Evolutionary conservation across 1,140 invertebrate genomes (phyloP).

Genomic region (Microplitis demolitor): DNA sequence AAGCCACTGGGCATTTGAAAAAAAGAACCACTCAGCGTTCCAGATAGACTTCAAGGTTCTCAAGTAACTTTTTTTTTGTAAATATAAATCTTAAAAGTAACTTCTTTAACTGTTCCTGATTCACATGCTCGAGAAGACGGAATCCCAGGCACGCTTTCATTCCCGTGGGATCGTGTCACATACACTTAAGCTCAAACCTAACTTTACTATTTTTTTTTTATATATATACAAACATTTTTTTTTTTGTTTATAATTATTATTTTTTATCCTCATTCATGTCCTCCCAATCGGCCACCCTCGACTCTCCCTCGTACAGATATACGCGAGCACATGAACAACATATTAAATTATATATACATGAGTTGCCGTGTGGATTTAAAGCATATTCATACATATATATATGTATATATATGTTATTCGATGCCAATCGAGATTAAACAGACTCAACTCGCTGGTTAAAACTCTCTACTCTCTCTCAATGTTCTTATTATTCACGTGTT

Average conservation of each 20-base stretch:
- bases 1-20: slow-evolving; percentile 8
- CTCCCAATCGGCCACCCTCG: slow-evolving; percentile 7
- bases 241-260: neutral
- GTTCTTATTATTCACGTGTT: slow-evolving; percentile 37
- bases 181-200: neutral
- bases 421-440: slow-evolving; percentile 40
- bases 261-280: neutral
- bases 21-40: slow-evolving; percentile 12
- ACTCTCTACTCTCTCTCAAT: slow-evolving; percentile 24
- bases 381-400: no score
- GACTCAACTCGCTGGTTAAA: slow-evolving; percentile 14
- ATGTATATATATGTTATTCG: slow-evolving; percentile 28
- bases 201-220: neutral
- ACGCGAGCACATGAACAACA: neutral
- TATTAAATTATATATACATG: slow-evolving; percentile 12
- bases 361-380: no score
- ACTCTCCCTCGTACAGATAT: neutral
- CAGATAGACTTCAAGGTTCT: slow-evolving; percentile 17
- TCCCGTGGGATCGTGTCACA: slow-evolving; percentile 1
- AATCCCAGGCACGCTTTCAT: slow-evolving; percentile 14
- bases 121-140: neutral
- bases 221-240: neutral
- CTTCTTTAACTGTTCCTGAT: neutral
- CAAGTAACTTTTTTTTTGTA: slow-evolving; percentile 1
- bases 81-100: slow-evolving; percentile 1